Evolutionary conservation across 2,797 vertebrate species (phyloP).

Genomic region (Steatocranus sp.): DNA sequence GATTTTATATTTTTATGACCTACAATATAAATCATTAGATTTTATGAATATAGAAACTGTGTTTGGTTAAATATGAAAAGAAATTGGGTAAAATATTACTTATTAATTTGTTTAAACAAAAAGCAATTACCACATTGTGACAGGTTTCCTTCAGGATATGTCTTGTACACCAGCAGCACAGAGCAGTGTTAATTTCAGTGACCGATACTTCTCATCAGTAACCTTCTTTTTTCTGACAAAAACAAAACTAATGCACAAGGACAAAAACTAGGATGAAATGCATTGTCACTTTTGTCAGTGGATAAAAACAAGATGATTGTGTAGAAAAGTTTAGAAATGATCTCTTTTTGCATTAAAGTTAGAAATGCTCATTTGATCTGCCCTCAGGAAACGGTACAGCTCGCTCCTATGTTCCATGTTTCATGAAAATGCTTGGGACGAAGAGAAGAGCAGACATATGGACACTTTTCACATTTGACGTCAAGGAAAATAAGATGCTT

Average conservation of each 20-base stretch:
- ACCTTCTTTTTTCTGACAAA: not conserved
- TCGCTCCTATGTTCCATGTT: fast-evolving
- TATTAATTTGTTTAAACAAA: not conserved
- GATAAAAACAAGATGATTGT: not conserved
- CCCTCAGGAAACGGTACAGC: not conserved
- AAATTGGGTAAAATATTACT: not conserved
- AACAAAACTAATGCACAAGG: not conserved
- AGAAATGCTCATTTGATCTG: fast-evolving
- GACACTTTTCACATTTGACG: not conserved
- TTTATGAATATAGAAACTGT: not conserved
- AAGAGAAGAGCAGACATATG: not conserved
- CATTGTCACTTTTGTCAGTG: not conserved
- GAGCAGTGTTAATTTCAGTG: fast-evolving
- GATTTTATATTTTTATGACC: not conserved
- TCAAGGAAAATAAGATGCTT: not conserved
- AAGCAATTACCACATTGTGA: not conserved
- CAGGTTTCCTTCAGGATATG: not conserved
- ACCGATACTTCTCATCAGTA: not conserved
- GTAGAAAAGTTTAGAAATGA: not conserved
- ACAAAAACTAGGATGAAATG: not conserved
- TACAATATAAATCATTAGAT: not conserved
- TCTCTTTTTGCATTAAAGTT: not conserved
- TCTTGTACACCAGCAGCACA: not conserved
- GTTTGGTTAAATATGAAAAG: not conserved
- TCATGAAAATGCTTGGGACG: not conserved